Conservation (phyloP, 2,113 vertebrate species). For the Cercocebus atys region DNA sequence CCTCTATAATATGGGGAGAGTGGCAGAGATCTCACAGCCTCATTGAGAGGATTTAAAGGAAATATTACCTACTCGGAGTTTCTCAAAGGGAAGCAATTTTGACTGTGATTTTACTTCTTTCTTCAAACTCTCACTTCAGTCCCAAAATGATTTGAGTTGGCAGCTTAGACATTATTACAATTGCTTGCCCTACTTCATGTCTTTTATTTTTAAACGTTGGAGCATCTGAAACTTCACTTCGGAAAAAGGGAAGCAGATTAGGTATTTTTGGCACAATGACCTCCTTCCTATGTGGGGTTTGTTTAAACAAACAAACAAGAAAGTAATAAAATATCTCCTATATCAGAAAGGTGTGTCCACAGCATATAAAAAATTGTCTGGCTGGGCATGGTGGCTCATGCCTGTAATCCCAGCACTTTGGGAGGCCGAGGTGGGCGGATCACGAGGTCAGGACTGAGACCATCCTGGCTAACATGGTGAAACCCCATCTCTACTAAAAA, state of each 20-base stretch:
- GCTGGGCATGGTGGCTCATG: accelerated
- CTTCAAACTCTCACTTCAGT: constrained; percentile 20
- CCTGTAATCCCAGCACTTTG: no score
- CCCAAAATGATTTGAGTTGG: not conserved
- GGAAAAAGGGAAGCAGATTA: constrained; percentile 43
- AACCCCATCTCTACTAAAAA: no score
- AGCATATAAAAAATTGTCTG: no score
- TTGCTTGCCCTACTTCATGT: constrained; percentile 57
- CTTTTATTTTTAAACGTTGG: constrained; percentile 66
- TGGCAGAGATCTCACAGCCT: not conserved
- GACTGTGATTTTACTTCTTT: not conserved
- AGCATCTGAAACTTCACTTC: constrained; percentile 55
- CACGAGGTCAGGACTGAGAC: no score
- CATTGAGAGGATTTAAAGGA: not conserved
- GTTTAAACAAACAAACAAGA: not conserved
- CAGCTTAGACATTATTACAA: constrained; percentile 40
- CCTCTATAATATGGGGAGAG: not conserved
- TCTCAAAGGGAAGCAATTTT: not conserved
- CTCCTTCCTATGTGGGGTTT: not conserved
- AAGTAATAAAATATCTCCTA: not conserved
- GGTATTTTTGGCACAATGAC: constrained; percentile 48
- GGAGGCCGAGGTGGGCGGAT: no score
- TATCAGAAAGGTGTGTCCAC: no score
- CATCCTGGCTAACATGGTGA: no score
- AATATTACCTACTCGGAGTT: not conserved